Conservation (phyloP, 2,888 invertebrate genomes). For the Molorchus minor region DNA sequence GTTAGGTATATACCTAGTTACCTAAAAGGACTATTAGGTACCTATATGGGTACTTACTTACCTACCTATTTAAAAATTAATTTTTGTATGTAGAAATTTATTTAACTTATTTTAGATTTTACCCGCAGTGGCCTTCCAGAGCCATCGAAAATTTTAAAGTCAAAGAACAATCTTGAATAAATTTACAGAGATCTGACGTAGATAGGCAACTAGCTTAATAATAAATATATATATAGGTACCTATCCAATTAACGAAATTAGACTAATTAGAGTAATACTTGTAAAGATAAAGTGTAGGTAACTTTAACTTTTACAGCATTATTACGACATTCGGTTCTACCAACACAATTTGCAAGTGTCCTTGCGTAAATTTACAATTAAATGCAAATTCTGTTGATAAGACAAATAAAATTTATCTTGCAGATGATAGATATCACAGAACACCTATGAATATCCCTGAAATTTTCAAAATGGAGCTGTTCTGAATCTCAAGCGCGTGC, state of each 20-base stretch:
- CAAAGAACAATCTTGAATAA: too few species aligned
- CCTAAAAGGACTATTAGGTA: too few species aligned
- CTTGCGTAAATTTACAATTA: neutral
- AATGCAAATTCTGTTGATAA: neutral
- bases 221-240: neutral
- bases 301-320: too few species aligned
- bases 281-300: too few species aligned
- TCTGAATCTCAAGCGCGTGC: constrained; percentile 39
- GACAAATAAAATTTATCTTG: neutral
- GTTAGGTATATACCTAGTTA: too few species aligned
- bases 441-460: constrained; percentile 10
- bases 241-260: neutral
- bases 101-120: neutral
- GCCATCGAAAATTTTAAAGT: too few species aligned
- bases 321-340: neutral
- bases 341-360: neutral
- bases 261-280: neutral
- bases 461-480: constrained; percentile 29
- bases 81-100: neutral
- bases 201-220: too few species aligned
- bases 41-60: neutral
- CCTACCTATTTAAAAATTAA: neutral
- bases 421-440: neutral
- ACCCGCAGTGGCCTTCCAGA: neutral
- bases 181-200: too few species aligned